These are phyloP conservation scores for Dasysyrphus albostriatus DNA, from an alignment of 2,888 invertebrate species.

Conservation along the genomic window DNA sequence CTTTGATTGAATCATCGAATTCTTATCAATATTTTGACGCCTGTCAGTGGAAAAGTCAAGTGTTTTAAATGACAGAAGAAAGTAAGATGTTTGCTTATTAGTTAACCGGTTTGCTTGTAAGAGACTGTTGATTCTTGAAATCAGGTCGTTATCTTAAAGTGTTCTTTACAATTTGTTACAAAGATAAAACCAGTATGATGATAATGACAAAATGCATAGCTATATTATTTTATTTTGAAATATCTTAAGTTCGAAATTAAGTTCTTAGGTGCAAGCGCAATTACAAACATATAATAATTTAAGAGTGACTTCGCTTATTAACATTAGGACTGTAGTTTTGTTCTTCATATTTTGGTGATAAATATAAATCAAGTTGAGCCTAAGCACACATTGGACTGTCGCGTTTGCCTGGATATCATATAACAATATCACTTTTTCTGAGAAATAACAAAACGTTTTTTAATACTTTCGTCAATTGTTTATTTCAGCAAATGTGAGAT, in stretches of 20 bases:
- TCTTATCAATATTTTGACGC: constrained; percentile 4
- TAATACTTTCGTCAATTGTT: no score
- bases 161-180: background rate
- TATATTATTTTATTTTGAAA: background rate
- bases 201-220: background rate
- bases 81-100: constrained; percentile 4
- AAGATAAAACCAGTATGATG: background rate
- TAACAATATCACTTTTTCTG: no score
- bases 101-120: constrained; percentile 15
- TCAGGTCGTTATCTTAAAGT: background rate
- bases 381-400: no score
- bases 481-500: no score
- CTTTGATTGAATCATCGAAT: constrained; percentile 3
- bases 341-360: no score
- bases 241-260: background rate
- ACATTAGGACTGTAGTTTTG: no score
- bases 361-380: no score
- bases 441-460: no score
- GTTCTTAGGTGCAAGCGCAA: background rate
- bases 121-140: background rate
- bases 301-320: no score
- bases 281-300: background rate
- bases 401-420: no score
- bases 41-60: background rate
- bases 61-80: background rate